Evolutionary conservation across 2,888 invertebrate species (phyloP), one percentile per base, ranked within the genome.

Genomic region (Odontomyia ornata): DNA sequence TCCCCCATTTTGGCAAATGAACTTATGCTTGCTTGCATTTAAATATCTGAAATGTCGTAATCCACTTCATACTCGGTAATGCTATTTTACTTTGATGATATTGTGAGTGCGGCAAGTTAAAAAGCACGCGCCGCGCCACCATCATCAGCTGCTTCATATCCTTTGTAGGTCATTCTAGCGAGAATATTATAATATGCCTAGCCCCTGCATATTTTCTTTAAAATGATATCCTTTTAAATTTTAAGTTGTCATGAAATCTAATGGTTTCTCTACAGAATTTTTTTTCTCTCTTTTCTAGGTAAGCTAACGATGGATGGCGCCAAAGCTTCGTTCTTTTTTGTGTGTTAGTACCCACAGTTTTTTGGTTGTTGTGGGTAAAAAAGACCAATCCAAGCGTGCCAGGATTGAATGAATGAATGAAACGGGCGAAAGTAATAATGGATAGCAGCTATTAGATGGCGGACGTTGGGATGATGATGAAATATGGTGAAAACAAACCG

Each of bases 141-240:
- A 36, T 3, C 36, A 13, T 52, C 15, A 9, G 7, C 52, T 13
- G 3, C 18, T 4, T 15, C 52, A 4, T n/a, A 13, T 36, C 36
- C 46, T 69, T 69, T 73, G 56, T 60, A 76, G 77, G 65, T 72
- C 67, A 75, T 75, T 75, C 75, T 75, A 57, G 69, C 77, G 75
- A 65, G 69, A 75, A 75, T 56, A 77, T 77, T 77, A n/a, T 36
- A 36, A 9, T 36, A 75, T 67, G 65, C 75, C 60, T 67, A 75
- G 36, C 36, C 28, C 75, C 57, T 43, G 67, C 75, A 76, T 75
- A 64, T 76, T 60, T 64, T 71, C 65, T 62, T 62, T 7, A 64
- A 72, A 56, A 72, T 60, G 23, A 71, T 72, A 57, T 76, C 72
- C 67, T 43, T 69, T 78, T 62, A 76, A 78, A 62, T 76, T 76